Evolutionary conservation across 2,888 invertebrate genomes (phyloP).

Genomic region (Gisinianus flammeolus): DNA sequence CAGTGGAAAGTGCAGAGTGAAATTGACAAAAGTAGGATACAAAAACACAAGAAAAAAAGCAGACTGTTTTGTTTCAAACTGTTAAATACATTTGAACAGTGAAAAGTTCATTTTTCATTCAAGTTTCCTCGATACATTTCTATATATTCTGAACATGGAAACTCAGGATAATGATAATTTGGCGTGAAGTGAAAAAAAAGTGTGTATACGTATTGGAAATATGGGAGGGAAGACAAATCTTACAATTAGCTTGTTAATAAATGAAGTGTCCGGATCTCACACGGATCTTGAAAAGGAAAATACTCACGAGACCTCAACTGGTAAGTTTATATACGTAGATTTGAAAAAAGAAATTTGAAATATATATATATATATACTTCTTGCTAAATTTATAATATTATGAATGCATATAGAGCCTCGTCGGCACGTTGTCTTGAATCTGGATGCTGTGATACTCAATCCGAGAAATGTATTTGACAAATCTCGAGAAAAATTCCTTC

Average conservation of each 20-base stretch:
- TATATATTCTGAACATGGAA: too few relatives aligned
- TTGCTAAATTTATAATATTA: background rate
- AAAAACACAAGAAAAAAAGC: too few relatives aligned
- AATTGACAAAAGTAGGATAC: too few relatives aligned
- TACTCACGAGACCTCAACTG: background rate
- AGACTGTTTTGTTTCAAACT: too few relatives aligned
- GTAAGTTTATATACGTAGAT: background rate
- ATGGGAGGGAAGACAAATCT: slow-evolving; percentile 5
- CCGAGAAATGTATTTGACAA: background rate
- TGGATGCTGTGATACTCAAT: slow-evolving; percentile 31
- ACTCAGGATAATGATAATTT: too few relatives aligned
- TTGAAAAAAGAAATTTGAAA: too few relatives aligned
- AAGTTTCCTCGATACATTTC: too few relatives aligned
- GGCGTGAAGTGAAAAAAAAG: too few relatives aligned
- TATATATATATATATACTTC: background rate
- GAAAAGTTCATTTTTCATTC: too few relatives aligned
- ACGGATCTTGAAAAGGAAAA: background rate
- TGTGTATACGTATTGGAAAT: too few relatives aligned
- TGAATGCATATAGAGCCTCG: background rate
- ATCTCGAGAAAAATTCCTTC: background rate
- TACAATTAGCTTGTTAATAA: slow-evolving; percentile 18
- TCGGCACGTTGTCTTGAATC: slow-evolving; percentile 23
- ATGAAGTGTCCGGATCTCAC: background rate
- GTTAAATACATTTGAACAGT: too few relatives aligned
- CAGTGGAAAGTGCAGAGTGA: too few relatives aligned